Conservation (phyloP, 2,888 invertebrate species). For the Tetropium fuscum region DNA sequence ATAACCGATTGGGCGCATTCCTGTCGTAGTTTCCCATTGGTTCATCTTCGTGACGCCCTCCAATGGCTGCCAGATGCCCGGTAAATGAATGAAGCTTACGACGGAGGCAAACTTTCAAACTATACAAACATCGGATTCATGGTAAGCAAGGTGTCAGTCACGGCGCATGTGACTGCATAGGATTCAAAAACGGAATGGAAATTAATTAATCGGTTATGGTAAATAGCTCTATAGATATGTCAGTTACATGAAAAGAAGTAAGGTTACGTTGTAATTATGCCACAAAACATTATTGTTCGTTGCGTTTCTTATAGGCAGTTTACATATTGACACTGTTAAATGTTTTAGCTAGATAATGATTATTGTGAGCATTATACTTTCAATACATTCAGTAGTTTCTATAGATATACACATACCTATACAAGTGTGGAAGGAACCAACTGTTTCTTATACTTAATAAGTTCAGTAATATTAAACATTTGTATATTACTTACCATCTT, state of each 20-base stretch:
- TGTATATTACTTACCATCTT: too few species aligned
- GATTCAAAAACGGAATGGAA: slow-evolving; percentile 2
- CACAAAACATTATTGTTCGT: too few species aligned
- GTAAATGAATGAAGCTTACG: slow-evolving; percentile 41
- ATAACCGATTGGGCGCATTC: slow-evolving; percentile 28
- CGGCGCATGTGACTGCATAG: not conserved
- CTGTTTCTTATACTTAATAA: too few species aligned
- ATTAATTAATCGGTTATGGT: slow-evolving; percentile 1
- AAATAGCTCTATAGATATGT: not conserved
- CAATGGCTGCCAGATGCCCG: slow-evolving; percentile 51
- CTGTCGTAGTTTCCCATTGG: slow-evolving; percentile 40
- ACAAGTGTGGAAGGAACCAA: too few species aligned
- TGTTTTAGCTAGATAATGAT: too few species aligned
- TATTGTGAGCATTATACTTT: too few species aligned
- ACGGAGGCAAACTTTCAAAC: slow-evolving; percentile 20
- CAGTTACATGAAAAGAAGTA: not conserved
- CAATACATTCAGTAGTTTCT: too few species aligned
- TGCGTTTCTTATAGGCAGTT: too few species aligned
- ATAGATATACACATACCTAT: too few species aligned
- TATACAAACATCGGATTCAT: slow-evolving; percentile 14
- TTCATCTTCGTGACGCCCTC: slow-evolving; percentile 48
- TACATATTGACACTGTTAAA: too few species aligned
- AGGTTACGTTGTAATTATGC: not conserved
- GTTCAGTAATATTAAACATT: too few species aligned
- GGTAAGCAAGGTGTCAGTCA: slow-evolving; percentile 19